A percentile compares a stretch with the other conserved stretches of the same genome.
These are phyloP conservation scores for Macrotrachela quadricornifera DNA, from an alignment of 1,140 invertebrate species.

Conservation along the genomic window DNA sequence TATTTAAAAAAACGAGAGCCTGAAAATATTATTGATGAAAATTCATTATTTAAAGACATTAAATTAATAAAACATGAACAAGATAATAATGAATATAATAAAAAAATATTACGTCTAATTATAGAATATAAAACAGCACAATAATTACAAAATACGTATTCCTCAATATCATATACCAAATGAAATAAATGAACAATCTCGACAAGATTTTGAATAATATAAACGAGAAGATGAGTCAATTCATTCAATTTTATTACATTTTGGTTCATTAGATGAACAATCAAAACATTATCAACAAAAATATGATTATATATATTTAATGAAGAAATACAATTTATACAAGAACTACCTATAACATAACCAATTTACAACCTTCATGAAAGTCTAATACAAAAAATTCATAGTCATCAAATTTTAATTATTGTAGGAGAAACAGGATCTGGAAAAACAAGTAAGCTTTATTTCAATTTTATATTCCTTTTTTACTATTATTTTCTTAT, in stretches of 20 bases:
- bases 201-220: slow-evolving; percentile 70
- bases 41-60: slow-evolving; percentile 71
- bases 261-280: slow-evolving; percentile 73
- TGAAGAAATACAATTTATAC: slow-evolving; percentile 85
- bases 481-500: no score
- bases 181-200: no score
- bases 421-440: slow-evolving; percentile 88
- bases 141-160: no score
- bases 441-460: slow-evolving; percentile 95
- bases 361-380: slow-evolving; percentile 81
- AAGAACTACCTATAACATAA: slow-evolving; percentile 72
- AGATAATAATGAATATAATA: slow-evolving; percentile 68
- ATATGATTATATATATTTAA: slow-evolving; percentile 83
- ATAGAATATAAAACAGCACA: no score
- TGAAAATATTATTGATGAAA: slow-evolving; percentile 91
- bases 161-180: no score
- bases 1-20: slow-evolving; percentile 86
- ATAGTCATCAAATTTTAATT: slow-evolving; percentile 70
- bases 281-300: slow-evolving; percentile 35
- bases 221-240: slow-evolving; percentile 97
- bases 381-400: slow-evolving; percentile 63
- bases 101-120: no score
- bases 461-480: no score
- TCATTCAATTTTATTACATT: slow-evolving; percentile 65
- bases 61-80: no score